Evolutionary conservation across 2,113 vertebrate species (phyloP).

Genomic region (Podarcis cretensis): DNA sequence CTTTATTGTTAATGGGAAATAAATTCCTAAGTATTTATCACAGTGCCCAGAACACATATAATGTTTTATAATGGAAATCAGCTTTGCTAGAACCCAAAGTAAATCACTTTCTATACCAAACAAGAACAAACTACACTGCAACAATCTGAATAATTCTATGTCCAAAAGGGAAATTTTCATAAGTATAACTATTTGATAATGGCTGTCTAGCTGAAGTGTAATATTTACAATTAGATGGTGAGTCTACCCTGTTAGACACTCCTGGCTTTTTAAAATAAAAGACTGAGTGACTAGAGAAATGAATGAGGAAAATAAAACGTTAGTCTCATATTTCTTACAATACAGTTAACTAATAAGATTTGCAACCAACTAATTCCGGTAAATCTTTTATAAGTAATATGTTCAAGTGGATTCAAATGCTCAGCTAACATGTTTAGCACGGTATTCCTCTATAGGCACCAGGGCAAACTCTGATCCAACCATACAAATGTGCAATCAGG

Average conservation of each 20-base stretch:
- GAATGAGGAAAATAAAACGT: slow-evolving; percentile 20
- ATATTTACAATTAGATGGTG: slow-evolving; percentile 39
- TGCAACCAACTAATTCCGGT: not conserved
- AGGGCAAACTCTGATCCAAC: not conserved
- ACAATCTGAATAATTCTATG: slow-evolving; percentile 37
- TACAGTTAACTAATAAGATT: slow-evolving; percentile 13
- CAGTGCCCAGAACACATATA: slow-evolving; percentile 29
- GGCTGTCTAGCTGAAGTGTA: slow-evolving; percentile 30
- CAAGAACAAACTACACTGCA: slow-evolving; percentile 35
- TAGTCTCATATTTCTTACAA: slow-evolving; percentile 32
- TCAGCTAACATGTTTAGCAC: not conserved
- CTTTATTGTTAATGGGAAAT: slow-evolving; percentile 38
- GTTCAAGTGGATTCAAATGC: not conserved
- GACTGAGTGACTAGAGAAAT: not conserved
- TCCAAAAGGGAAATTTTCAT: slow-evolving; percentile 19
- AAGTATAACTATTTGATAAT: not conserved
- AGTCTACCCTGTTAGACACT: not conserved
- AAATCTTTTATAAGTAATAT: not conserved
- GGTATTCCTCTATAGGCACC: not conserved
- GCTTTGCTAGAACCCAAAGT: slow-evolving; percentile 35
- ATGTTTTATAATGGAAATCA: slow-evolving; percentile 50
- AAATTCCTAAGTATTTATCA: slow-evolving; percentile 41
- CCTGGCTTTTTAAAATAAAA: slow-evolving; percentile 21
- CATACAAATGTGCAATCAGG: not conserved
- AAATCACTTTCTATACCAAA: slow-evolving; percentile 54